Evolutionary conservation across 2,888 invertebrate genomes (phyloP), one percentile per base, ranked within the genome.

Genomic region (Folsomia manolachei): DNA sequence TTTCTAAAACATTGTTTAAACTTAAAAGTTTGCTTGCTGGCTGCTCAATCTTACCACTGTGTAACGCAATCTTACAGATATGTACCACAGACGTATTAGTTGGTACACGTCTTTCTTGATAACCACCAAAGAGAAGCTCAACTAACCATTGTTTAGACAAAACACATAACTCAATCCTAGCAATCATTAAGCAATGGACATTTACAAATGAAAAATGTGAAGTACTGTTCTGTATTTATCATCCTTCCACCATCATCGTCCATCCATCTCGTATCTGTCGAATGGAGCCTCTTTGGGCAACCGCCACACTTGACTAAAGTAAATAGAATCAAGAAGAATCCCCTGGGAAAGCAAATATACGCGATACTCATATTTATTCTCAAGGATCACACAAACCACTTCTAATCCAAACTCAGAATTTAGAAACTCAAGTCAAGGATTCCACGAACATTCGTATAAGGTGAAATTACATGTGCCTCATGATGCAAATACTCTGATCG

Each of bases 261-360:
- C 56, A 56, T 56, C 56, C n/a, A n/a, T n/a, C n/a, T n/a, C n/a
- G n/a, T n/a, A n/a, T n/a, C n/a, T n/a, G n/a, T n/a, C n/a, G n/a
- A n/a, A n/a, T n/a, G 56, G 56, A 21, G 21, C 11, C 18, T 25
- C 64, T 64, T 64, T 27, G 39, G 64, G 9, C 14, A 26, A 56
- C 67, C 56, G 67, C 27, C 67, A 56, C n/a, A n/a, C 67, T 67
- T 51, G 67, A 67, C 56, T 11, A 67, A 67, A 67, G 67, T 25
- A 67, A 60, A 62, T 23, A 62, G 7, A 61, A 23, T 60, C 19
- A 66, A 67, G 27, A 39, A 69, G 69, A 75, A 73, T 52, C 51
- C 52, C 71, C 65, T 75, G 75, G 75, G 75, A 75, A 75, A 73
- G 75, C 27, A 73, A 75, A 75, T 71, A 75, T 26, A 39, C 39